Percentiles rank a stretch among this genome's conserved stretches.
phyloP scores from a whole-genome alignment of 2,888 invertebrate genomes.

The Thymelicus acteon region DNA sequence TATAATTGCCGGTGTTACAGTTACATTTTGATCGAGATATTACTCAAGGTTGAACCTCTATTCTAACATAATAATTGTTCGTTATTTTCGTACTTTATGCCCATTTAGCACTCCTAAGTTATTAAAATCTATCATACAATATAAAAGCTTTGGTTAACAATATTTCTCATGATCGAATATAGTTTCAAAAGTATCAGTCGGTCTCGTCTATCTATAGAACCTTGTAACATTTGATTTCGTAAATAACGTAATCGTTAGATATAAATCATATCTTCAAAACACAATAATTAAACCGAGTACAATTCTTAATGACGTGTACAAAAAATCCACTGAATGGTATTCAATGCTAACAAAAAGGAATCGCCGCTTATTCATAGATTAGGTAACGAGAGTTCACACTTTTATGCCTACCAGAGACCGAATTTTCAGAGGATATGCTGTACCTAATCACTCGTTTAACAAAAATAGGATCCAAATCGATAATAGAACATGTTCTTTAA shows the following conservation, averaged over 20 bases:
- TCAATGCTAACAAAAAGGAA: conserved; percentile 55
- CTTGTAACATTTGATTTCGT: conserved; percentile 29
- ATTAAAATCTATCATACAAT: no score
- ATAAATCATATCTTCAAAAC: conserved; percentile 52
- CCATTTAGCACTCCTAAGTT: no score
- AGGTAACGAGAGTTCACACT: neutral
- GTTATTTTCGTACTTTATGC: no score
- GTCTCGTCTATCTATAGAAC: neutral
- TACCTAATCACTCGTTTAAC: no score
- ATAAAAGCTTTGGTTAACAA: neutral
- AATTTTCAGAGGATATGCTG: neutral
- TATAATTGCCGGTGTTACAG: neutral
- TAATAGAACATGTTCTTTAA: no score
- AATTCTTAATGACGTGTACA: conserved; percentile 71
- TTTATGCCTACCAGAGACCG: conserved; percentile 13
- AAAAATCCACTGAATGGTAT: conserved; percentile 63
- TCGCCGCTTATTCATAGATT: conserved; percentile 47
- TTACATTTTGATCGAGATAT: no score
- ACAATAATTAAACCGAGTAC: conserved; percentile 70
- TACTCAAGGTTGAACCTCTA: no score
- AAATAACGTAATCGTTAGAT: conserved; percentile 51
- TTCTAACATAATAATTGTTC: no score
- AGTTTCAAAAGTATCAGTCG: conserved; percentile 1
- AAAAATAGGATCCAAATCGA: no score
- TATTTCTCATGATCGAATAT: conserved; percentile 1